Conservation (phyloP, 2,113 vertebrate genomes). For the Tragulus kanchil region DNA sequence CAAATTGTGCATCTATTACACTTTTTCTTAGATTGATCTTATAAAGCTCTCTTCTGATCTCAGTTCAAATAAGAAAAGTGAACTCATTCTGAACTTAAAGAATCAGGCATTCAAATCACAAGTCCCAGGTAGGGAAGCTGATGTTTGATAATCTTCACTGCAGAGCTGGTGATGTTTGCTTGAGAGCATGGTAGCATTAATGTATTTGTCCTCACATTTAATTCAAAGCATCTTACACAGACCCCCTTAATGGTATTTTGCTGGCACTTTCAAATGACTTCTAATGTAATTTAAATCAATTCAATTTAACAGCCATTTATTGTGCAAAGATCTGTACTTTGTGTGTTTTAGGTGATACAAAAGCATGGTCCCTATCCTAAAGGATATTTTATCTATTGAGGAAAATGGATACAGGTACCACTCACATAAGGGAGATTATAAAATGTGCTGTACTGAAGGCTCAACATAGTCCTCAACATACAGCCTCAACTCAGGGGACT, state of each 20-base stretch:
- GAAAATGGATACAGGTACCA: neutral
- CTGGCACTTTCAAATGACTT: constrained; percentile 78
- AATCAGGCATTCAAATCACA: constrained; percentile 76
- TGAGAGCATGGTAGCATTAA: constrained; percentile 77
- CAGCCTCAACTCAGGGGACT: neutral
- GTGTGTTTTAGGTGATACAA: constrained; percentile 69
- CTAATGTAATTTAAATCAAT: constrained; percentile 81
- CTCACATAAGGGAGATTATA: constrained; percentile 10
- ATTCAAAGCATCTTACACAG: constrained; percentile 72
- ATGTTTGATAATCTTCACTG: constrained; percentile 70
- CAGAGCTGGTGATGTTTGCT: constrained; percentile 71
- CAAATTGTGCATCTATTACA: neutral
- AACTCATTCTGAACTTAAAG: constrained; percentile 52
- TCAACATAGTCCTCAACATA: neutral
- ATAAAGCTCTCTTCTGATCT: constrained; percentile 31
- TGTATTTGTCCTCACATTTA: constrained; percentile 81
- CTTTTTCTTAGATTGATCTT: constrained; percentile 34
- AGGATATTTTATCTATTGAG: constrained; percentile 40
- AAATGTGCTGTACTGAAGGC: neutral
- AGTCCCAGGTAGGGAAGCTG: constrained; percentile 30
- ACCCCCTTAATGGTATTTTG: constrained; percentile 77
- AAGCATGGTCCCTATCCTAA: constrained; percentile 12
- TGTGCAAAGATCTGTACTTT: constrained; percentile 70
- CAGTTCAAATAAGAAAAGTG: constrained; percentile 33
- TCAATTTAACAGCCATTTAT: constrained; percentile 76